Base-by-base conservation (phyloP, 2,888 invertebrate genomes). In the Siphonodentalium dalli region DNA sequence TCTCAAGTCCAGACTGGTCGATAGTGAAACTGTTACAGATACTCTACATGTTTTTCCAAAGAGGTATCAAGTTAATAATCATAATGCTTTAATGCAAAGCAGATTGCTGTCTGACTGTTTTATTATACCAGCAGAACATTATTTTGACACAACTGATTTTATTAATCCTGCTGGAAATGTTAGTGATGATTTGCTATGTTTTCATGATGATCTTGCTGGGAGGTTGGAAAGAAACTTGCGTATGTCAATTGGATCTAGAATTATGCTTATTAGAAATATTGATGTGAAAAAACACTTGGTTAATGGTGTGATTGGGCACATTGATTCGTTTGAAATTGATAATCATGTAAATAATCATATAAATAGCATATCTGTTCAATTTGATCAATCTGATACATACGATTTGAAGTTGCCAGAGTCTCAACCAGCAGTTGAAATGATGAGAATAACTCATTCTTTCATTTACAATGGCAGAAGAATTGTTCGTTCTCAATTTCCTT, bases 181-280 rank as follows among this genome's bases (percentile, higher is more conserved):
- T 21, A 44, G 51, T 27, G n/a, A 20, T 21, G 43, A 43, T 31
- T 47, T 58, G 24, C 35, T 41, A 37, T 9, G 7, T 40, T 15
- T 28, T 4, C 34, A 58, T 45, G 44, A 50, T 15, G 13, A 18
- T 20, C 13, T 28, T 44, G 43, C 34, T 29, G 51, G 51, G 33
- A 45, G 54, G n/a, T 27, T 49, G 21, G 13, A 38, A 20, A 31
- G n/a, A 18, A 15, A 5, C 1, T 18, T 58, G 4, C 8, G n/a
- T 11, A 23, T 58, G 9, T 33, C 41, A 26, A 27, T 53, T 35
- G 40, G 42, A 33, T 42, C 50, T 24, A n/a, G 58, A 24, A 47
- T 48, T 1, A 59, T 59, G 54, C 49, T 54, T 13, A 48, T 57
- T n/a, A 27, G 57, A 21, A 48, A 56, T 23, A 43, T 57, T 13